phyloP scores from a whole-genome alignment of 2,888 invertebrate genomes.

The Trachelus troglodyta region DNA sequence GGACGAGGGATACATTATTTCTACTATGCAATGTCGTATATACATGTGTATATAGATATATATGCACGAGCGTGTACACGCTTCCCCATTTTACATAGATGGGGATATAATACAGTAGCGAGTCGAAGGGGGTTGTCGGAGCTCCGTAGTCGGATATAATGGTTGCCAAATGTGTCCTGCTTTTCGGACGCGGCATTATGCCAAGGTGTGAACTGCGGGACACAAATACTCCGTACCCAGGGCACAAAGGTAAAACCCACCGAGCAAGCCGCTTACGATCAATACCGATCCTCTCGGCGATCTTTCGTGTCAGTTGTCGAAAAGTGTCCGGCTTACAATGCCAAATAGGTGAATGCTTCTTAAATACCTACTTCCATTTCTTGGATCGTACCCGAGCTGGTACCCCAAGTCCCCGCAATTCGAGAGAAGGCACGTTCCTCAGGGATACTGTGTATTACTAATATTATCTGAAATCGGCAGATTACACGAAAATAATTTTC shows the following conservation, averaged over 20 bases:
- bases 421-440: constrained; percentile 23
- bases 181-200: constrained; percentile 43
- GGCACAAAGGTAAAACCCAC: constrained; percentile 45
- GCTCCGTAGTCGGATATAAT: constrained; percentile 25
- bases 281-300: constrained; percentile 43
- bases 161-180: constrained; percentile 37
- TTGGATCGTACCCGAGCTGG: neutral
- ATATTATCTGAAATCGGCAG: neutral
- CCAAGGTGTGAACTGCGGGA: constrained; percentile 51
- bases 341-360: constrained; percentile 29
- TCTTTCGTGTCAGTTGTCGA: constrained; percentile 35
- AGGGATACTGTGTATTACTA: neutral
- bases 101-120: neutral
- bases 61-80: neutral
- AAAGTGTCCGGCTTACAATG: constrained; percentile 35
- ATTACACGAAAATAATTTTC: neutral
- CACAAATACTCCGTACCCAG: constrained; percentile 37
- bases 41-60: neutral
- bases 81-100: neutral
- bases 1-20: neutral
- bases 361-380: constrained; percentile 7
- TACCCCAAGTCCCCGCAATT: constrained; percentile 20
- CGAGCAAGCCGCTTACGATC: constrained; percentile 61
- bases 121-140: neutral
- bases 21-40: neutral